Percentiles rank a stretch among this genome's conserved stretches.
These are phyloP conservation scores for Galerucella nymphaeae DNA, from an alignment of 2,888 invertebrate genomes.

Conservation along the genomic window DNA sequence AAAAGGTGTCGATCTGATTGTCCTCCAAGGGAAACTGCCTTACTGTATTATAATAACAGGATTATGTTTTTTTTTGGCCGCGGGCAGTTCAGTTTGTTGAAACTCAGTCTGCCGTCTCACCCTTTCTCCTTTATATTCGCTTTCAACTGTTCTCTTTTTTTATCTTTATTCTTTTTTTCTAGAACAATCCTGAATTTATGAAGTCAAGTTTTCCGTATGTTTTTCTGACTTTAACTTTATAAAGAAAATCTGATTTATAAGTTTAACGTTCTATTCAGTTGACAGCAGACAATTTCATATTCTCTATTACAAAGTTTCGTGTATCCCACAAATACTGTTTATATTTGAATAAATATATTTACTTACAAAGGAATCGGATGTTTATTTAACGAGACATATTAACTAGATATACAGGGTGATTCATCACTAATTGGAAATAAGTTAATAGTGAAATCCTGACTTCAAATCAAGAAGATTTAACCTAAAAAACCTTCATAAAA, in stretches of 20 bases:
- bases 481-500: too few species aligned
- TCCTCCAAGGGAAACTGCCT: conserved; percentile 48
- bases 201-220: conserved; percentile 47
- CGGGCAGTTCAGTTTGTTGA: conserved; percentile 49
- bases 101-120: conserved; percentile 40
- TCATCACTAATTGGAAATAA: too few species aligned
- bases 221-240: conserved; percentile 48
- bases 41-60: conserved; percentile 58
- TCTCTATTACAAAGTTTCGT: conserved; percentile 45
- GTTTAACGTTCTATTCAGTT: conserved; percentile 51
- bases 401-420: too few species aligned
- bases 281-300: conserved; percentile 48
- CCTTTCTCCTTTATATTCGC: conserved; percentile 48
- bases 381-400: not conserved
- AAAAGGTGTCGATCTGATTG: conserved; percentile 55
- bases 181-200: conserved; percentile 47
- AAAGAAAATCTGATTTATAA: conserved; percentile 53
- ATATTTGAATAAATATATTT: conserved; percentile 43
- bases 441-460: too few species aligned
- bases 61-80: conserved; percentile 53
- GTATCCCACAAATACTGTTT: conserved; percentile 35
- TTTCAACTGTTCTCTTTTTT: conserved; percentile 20
- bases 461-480: too few species aligned
- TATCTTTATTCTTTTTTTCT: conserved; percentile 11
- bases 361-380: conserved; percentile 21